A percentile compares a stretch with the other conserved stretches of the same genome.
Evolutionary conservation across 2,113 vertebrate species (phyloP).

Genomic region (Pterocles orientalis): DNA sequence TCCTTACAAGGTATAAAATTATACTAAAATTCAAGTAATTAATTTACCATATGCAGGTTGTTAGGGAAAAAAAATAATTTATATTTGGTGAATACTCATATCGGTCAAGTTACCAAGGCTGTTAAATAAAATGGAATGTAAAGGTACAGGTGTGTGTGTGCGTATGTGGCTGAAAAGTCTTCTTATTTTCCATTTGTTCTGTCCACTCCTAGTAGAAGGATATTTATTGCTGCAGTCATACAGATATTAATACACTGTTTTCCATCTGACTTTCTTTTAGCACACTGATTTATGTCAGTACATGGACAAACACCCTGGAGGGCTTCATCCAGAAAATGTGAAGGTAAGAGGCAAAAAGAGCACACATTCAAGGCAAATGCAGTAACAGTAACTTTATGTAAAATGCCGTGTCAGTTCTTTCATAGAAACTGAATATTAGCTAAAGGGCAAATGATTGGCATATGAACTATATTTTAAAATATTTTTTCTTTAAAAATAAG

Average conservation of each 20-base stretch:
- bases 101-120: not conserved
- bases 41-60: not conserved
- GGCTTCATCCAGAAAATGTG: slow-evolving; percentile 95
- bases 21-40: not conserved
- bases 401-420: not conserved
- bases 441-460: not conserved
- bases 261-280: slow-evolving; percentile 75
- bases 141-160: not conserved
- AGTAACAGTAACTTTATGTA: not conserved
- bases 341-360: slow-evolving; percentile 83
- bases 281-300: slow-evolving; percentile 99
- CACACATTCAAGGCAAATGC: not conserved
- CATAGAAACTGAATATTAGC: not conserved
- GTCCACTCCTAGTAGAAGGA: slow-evolving; percentile 25
- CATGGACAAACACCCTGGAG: slow-evolving; percentile 98
- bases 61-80: not conserved
- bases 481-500: not conserved
- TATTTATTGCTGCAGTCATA: slow-evolving; percentile 63
- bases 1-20: not conserved
- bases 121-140: slow-evolving; percentile 14
- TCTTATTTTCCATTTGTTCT: slow-evolving; percentile 36
- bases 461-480: not conserved
- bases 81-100: not conserved
- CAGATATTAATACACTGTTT: slow-evolving; percentile 62
- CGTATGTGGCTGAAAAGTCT: not conserved